phyloP scores from a whole-genome alignment of 1,140 invertebrate genomes.

The Trichoplusia ni region DNA sequence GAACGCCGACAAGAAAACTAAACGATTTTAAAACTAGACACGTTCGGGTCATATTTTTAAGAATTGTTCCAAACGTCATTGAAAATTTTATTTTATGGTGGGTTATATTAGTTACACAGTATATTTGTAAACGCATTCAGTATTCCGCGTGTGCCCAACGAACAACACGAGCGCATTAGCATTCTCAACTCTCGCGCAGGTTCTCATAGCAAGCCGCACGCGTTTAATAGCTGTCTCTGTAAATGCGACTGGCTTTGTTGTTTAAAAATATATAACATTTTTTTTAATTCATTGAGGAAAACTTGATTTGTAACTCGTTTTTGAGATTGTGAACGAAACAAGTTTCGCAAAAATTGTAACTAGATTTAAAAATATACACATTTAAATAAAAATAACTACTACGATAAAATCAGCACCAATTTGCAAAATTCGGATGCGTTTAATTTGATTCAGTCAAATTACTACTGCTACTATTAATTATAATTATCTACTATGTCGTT shows the following conservation, averaged over 20 bases:
- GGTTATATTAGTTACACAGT: slow-evolving; percentile 28
- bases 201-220: slow-evolving; percentile 60
- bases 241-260: slow-evolving; percentile 24
- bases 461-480: not conserved
- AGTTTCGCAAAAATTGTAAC: no score
- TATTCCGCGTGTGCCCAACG: slow-evolving; percentile 48
- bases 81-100: slow-evolving; percentile 24
- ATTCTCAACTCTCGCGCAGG: slow-evolving; percentile 62
- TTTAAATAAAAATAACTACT: no score
- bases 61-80: slow-evolving; percentile 9
- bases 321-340: no score
- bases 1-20: not conserved
- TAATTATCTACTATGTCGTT: not conserved
- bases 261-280: not conserved
- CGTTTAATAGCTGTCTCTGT: slow-evolving; percentile 42
- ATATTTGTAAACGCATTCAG: slow-evolving; percentile 46
- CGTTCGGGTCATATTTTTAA: not conserved
- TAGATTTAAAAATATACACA: no score
- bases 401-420: no score
- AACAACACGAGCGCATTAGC: slow-evolving; percentile 68
- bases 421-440: no score
- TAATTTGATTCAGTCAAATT: no score
- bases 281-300: slow-evolving; percentile 14
- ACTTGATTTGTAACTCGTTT: not conserved
- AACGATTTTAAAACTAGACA: not conserved